Base-by-base conservation (phyloP, 2,888 invertebrate species). In the Esperia sulphurella region DNA sequence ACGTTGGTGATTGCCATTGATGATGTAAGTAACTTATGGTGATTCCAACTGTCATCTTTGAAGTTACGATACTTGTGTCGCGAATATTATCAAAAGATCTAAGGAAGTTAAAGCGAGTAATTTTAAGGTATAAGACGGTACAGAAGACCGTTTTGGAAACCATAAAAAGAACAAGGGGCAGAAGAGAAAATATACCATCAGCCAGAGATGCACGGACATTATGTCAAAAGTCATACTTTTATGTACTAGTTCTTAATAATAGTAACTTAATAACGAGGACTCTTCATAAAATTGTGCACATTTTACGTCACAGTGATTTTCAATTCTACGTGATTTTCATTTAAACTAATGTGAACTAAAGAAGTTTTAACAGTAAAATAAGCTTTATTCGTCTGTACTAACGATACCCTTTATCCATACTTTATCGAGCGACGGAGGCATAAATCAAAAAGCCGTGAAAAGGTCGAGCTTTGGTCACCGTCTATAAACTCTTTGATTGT, bases 381-480 rank as follows among this genome's bases (percentile, higher is more conserved):
- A 49, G 68, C 70, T 70, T 70, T 73, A 76, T 73, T 72, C 71
- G 68, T 73, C 66, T 61, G 67, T 71, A 61, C 58, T 58, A 69
- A 62, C 68, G 83, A 84, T 83, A 83, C 70, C 48, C 48, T 51
- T 51, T 51, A 51, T 46, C 75, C 75, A 78, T 79, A 78, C 75
- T 76, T 69, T 71, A 76, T 75, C 65, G 65, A 65, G 71, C 62
- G 75, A 78, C 77, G 75, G 70, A 71, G 63, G 65, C 75, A 82
- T 84, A 85, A 86, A 85, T 83, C 84, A 85, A 78, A 77, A 78
- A 75, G 75, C 78, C 71, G 77, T 83, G 82, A 79, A 83, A 79
- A 79, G 79, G 75, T 76, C 73, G 68, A 59, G 67, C 52, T 41
- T 54, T 53, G 60, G 61, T 60, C 61, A 54, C 49, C 52, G 39